Conservation (phyloP, 2,797 vertebrate species). For the Mycteria americana region DNA sequence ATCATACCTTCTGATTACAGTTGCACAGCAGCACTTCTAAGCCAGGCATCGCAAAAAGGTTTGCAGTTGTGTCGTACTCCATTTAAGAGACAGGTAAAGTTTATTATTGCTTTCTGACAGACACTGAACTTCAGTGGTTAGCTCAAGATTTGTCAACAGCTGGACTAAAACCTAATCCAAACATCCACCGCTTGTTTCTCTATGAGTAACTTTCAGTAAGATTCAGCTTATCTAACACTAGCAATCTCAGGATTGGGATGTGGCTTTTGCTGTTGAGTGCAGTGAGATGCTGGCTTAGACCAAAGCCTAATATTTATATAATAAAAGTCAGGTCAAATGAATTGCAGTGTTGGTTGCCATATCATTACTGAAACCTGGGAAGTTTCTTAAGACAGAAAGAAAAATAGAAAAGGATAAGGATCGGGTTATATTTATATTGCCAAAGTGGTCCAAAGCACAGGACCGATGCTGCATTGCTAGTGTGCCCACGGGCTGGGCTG, state of each 20-base stretch:
- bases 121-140: neutral
- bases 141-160: neutral
- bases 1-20: neutral
- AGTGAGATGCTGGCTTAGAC: neutral
- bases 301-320: neutral
- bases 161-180: neutral
- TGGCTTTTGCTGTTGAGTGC: neutral
- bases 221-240: neutral
- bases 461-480: fast-evolving
- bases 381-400: neutral
- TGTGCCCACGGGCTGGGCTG: neutral
- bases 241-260: neutral
- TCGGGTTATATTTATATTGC: neutral
- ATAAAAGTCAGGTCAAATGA: neutral
- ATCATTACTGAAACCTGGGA: neutral
- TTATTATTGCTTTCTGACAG: neutral
- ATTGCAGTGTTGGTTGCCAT: neutral
- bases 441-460: neutral
- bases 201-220: neutral
- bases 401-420: neutral
- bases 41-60: neutral
- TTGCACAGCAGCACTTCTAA: neutral
- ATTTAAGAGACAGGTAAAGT: neutral
- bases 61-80: neutral
- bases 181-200: neutral